Evolutionary conservation across 1,140 invertebrate genomes (phyloP), one percentile per base, ranked within the genome.

Genomic region (Dendrolimus punctatus): DNA sequence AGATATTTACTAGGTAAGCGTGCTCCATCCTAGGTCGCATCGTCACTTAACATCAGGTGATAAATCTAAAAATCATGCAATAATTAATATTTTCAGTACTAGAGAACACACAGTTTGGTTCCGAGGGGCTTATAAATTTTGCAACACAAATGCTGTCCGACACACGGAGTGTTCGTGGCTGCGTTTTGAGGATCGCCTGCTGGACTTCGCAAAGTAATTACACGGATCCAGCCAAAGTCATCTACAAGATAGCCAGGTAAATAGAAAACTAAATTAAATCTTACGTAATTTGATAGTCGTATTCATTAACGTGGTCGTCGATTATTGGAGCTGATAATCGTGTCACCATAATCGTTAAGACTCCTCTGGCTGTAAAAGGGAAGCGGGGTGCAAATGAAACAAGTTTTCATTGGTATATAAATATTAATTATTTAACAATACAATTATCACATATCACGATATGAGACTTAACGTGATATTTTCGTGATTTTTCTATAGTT

Each of bases 181-280:
- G 81, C 51, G 66, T 73, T 0, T 55, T 76, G 38, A 68, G 67
- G 38, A 42, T 83, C 5, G 72, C 78, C 5, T 85, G 81, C 51
- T 79, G 73, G 73, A 58, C 68, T 4, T 72, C 69, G 5, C 75
- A 74, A 43, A 66, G 48, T 2, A 39, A 58, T 4, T 43, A 52
- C 8, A 10, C 23, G 4, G 56, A 64, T 6, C 42, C 53, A 1
- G 39, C 41, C 6, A 57, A 47, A 6, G 45, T 60, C n/a, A 49
- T 70, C 61, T 65, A 70, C 51, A 50, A 69, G 40, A 62, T 80
- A 23, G 64, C 71, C n/a, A 81, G 71, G 76, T 84, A 75, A 54
- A 45, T 6, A 46, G 39, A 8, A 41, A 52, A 40, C 7, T 43
- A 39, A 49, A 53, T 9, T 38, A n/a, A n/a, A n/a, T n/a, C n/a